Evolutionary conservation across 1,140 invertebrate species (phyloP).

Genomic region (Pogonomyrmex barbatus): DNA sequence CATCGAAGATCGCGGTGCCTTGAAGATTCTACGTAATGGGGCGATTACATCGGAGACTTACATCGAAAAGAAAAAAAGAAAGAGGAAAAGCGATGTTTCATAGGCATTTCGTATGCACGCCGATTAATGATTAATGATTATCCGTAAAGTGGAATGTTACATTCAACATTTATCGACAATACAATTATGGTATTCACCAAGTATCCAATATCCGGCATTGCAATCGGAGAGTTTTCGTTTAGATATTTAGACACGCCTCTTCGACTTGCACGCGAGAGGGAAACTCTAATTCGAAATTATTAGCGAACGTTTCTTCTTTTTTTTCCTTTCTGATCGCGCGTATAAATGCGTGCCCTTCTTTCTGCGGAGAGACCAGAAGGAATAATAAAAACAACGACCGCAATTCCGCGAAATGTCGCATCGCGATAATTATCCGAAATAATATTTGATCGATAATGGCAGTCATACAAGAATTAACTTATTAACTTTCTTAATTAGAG

Average conservation of each 20-base stretch:
- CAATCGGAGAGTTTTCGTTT: slow-evolving; percentile 21
- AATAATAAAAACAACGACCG: slow-evolving; percentile 34
- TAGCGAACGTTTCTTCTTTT: not conserved
- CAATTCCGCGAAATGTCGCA: slow-evolving; percentile 13
- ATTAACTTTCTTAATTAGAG: slow-evolving; percentile 65
- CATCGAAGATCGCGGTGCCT: slow-evolving; percentile 1
- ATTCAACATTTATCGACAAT: slow-evolving; percentile 61
- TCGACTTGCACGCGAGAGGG: not conserved
- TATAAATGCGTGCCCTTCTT: slow-evolving; percentile 7
- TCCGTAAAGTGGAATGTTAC: slow-evolving; percentile 63
- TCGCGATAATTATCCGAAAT: slow-evolving; percentile 54
- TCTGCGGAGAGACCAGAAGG: slow-evolving; percentile 9
- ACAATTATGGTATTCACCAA: slow-evolving; percentile 40
- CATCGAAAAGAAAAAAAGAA: not conserved
- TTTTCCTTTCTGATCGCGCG: not conserved
- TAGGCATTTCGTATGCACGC: slow-evolving; percentile 44
- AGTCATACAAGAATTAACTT: slow-evolving; percentile 71
- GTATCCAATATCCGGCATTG: slow-evolving; percentile 29
- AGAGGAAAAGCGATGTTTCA: slow-evolving; percentile 13
- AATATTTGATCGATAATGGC: slow-evolving; percentile 73
- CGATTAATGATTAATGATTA: slow-evolving; percentile 50
- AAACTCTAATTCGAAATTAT: slow-evolving; percentile 22
- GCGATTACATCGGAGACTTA: not conserved
- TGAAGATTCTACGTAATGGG: slow-evolving; percentile 9
- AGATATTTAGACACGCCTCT: slow-evolving; percentile 25